Evolutionary conservation across 2,888 invertebrate genomes (phyloP).

Genomic region (Sarcophaga carnaria): DNA sequence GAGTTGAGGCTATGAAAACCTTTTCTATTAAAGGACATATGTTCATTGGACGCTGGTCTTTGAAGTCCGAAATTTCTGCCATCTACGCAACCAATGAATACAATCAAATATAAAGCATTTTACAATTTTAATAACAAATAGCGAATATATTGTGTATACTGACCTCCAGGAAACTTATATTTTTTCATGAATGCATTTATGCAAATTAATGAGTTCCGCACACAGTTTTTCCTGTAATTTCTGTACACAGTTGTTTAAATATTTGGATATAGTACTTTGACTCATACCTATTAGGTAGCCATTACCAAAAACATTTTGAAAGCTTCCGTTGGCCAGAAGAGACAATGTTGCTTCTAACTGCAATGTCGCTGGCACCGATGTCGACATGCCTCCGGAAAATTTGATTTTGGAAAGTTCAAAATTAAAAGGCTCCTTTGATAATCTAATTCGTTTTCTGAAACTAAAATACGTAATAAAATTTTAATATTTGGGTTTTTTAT

Average conservation of each 20-base stretch:
- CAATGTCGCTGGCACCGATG: background rate
- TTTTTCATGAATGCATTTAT: background rate
- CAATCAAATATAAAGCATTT: too few species aligned
- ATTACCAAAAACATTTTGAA: background rate
- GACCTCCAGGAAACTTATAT: slow-evolving; percentile 1
- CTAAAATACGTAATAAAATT: background rate
- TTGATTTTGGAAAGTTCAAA: background rate
- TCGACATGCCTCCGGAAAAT: background rate
- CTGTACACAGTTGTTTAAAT: background rate
- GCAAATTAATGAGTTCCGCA: background rate
- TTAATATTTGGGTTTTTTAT: background rate
- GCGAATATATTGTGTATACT: background rate
- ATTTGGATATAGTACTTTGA: slow-evolving; percentile 1
- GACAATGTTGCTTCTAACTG: slow-evolving; percentile 1
- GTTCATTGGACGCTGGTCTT: too few species aligned
- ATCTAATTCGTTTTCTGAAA: background rate
- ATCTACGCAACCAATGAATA: too few species aligned
- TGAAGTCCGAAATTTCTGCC: too few species aligned
- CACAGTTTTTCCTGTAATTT: background rate
- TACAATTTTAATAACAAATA: too few species aligned
- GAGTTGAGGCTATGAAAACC: too few species aligned
- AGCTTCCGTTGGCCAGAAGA: background rate
- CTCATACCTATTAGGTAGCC: background rate
- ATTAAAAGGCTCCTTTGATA: background rate
- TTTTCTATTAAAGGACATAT: too few species aligned